Base-by-base conservation (phyloP, 2,113 vertebrate genomes). In the Brachirus orientalis region DNA sequence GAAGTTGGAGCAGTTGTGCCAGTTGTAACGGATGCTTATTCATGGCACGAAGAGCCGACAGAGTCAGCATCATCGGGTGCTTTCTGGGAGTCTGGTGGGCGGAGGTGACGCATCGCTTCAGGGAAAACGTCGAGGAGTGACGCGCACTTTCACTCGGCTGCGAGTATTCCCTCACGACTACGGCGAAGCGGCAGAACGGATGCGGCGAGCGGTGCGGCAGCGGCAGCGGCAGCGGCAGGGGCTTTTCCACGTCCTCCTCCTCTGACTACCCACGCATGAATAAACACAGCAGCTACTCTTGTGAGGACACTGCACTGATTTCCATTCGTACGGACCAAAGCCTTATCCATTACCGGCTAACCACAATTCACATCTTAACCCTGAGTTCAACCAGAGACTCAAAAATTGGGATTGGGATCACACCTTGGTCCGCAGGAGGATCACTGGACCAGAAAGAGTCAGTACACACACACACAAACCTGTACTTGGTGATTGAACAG, bases 121-220 rank as follows among this genome's bases (percentile, higher is more conserved):
- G 67, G 79, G 65, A 75, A 81, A 72, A 62, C 73, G 79, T 35
- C 44, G 77, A 78, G 75, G 44, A 77, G 63, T 78, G 86, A 83
- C 75, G 75, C 79, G 84, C 86, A 68, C 46, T 66, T 71, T 82
- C 83, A 72, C 63, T 45, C 70, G 36, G 52, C 60, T 13, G 53
- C 63, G 77, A 90, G 92, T 89, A 91, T 93, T 92, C 90, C 91
- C 89, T 91, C 88, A 88, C 86, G 77, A 84, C 79, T 80, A 69
- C 67, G 48, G 62, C 71, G 20, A 17, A 57, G 37, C 54, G 54
- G 63, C 54, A 38, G 48, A 22, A 43, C 33, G 64, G 65, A 44
- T 19, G 65, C 41, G 68, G 57, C 28, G 19, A 37, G 59, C 72
- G 57, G 64, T 62, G 63, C 65, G 45, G 59, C 63, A 65, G 67